A percentile compares a stretch with the other conserved stretches of the same genome.
Evolutionary conservation across 2,888 invertebrate genomes (phyloP).

Genomic region (Orthosia cruda): DNA sequence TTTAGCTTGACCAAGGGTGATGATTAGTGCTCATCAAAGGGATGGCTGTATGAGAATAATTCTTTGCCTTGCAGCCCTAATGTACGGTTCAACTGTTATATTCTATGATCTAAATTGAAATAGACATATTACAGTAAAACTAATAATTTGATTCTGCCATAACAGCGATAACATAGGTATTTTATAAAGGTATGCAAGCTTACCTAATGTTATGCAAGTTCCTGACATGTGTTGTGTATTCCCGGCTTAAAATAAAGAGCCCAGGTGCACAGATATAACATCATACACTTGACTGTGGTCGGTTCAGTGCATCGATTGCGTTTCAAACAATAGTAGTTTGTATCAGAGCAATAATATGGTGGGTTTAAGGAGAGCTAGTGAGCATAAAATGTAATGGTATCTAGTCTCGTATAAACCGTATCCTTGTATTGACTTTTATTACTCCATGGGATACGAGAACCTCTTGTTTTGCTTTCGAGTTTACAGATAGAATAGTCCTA

Average conservation of each 20-base stretch:
- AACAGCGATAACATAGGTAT: background rate
- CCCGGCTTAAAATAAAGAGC: conserved; percentile 16
- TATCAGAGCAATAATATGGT: conserved; percentile 46
- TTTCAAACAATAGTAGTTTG: conserved; percentile 53
- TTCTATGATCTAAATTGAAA: background rate
- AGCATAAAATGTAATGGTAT: conserved; percentile 59
- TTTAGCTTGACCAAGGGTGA: too few relatives aligned
- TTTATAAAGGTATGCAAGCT: background rate
- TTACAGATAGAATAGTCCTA: background rate
- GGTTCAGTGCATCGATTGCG: conserved; percentile 38
- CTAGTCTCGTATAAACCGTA: conserved; percentile 43
- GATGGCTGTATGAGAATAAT: too few relatives aligned
- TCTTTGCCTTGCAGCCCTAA: too few relatives aligned
- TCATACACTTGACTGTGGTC: conserved; percentile 29
- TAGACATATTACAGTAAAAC: too few relatives aligned
- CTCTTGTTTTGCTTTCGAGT: conserved; percentile 32
- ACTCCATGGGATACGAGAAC: conserved; percentile 29
- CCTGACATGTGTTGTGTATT: background rate
- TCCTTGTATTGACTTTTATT: conserved; percentile 58
- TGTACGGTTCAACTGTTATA: background rate
- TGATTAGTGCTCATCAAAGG: too few relatives aligned
- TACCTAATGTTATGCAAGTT: background rate
- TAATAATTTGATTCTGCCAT: background rate
- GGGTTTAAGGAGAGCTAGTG: conserved; percentile 50
- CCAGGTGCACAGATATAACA: conserved; percentile 17